These are phyloP conservation scores for Ectemnius lituratus DNA, from an alignment of 2,888 invertebrate genomes.

Conservation along the genomic window DNA sequence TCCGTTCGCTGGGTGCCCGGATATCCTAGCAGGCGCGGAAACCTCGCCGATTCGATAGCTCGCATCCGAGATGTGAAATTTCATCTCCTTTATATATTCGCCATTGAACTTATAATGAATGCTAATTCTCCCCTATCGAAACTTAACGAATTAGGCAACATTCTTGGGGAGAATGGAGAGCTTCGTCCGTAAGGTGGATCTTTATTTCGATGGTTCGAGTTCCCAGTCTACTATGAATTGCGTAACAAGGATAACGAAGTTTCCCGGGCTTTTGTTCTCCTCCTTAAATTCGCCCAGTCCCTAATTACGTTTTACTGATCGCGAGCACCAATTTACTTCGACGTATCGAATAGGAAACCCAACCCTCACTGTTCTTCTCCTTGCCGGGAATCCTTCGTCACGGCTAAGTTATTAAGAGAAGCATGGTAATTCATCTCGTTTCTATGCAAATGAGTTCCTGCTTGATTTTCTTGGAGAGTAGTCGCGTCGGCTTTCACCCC, in stretches of 20 bases:
- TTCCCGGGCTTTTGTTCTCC: not conserved
- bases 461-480: not conserved
- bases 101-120: too few species aligned
- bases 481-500: too few species aligned
- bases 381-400: not conserved
- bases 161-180: too few species aligned
- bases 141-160: too few species aligned
- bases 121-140: too few species aligned
- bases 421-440: not conserved
- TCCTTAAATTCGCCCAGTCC: not conserved
- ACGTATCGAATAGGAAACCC: constrained; percentile 3
- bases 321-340: not conserved
- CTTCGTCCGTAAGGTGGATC: too few species aligned
- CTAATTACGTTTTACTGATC: not conserved
- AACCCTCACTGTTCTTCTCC: not conserved
- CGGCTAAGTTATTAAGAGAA: constrained; percentile 4
- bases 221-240: too few species aligned
- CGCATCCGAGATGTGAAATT: too few species aligned
- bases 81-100: too few species aligned
- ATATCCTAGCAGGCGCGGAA: constrained; percentile 13
- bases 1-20: not conserved
- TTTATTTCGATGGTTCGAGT: too few species aligned
- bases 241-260: not conserved
- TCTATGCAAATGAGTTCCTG: constrained; percentile 5
- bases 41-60: constrained; percentile 24